Percentiles rank a stretch among this genome's conserved stretches.
These are phyloP conservation scores for Penelope pileata DNA, from an alignment of 2,113 vertebrate genomes.

Conservation along the genomic window DNA sequence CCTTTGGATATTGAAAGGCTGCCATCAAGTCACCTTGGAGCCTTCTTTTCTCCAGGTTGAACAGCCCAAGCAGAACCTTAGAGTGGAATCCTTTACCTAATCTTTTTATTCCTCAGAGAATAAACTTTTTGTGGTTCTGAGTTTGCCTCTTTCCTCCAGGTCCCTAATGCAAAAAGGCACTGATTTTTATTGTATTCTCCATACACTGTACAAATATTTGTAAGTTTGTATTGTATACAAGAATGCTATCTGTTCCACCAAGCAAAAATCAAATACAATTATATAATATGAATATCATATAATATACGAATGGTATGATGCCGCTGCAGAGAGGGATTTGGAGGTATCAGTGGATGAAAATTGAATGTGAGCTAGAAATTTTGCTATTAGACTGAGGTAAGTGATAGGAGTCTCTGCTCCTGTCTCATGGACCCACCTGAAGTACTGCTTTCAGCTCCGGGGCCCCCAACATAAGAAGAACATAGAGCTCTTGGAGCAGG, in stretches of 20 bases:
- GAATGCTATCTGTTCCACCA: background rate
- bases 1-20: too few relatives aligned
- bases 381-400: background rate
- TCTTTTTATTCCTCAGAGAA: background rate
- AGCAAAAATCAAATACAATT: background rate
- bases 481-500: background rate
- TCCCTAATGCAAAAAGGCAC: background rate
- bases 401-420: background rate
- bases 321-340: background rate
- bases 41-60: too few relatives aligned
- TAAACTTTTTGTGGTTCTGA: accelerated
- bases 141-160: background rate
- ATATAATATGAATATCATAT: background rate
- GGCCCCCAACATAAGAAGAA: background rate
- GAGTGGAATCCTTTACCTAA: background rate
- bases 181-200: background rate
- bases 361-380: background rate
- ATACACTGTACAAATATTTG: background rate
- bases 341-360: background rate
- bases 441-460: background rate
- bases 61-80: too few relatives aligned
- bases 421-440: background rate
- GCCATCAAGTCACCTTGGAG: too few relatives aligned
- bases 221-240: background rate
- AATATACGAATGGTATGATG: background rate